A percentile compares a stretch with the other conserved stretches of the same genome.
Conservation (phyloP, 2,113 vertebrate species). For the Irena cyanogastra region DNA sequence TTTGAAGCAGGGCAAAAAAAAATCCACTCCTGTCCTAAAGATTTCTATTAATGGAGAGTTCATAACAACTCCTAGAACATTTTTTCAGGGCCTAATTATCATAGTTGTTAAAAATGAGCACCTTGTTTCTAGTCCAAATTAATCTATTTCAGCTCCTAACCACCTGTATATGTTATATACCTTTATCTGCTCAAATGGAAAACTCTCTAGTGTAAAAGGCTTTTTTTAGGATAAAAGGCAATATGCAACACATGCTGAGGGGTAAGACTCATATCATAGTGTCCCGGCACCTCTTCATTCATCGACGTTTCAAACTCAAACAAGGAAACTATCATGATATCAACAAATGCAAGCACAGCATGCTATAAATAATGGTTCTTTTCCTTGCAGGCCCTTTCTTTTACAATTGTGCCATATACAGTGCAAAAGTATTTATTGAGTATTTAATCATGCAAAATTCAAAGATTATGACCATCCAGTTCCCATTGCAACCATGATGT, state of each 20-base stretch:
- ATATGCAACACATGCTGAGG: background rate
- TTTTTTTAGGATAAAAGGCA: background rate
- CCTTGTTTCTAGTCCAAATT: background rate
- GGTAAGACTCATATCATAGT: background rate
- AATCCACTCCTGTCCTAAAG: background rate
- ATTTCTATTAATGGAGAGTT: slow-evolving; percentile 12
- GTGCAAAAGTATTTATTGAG: background rate
- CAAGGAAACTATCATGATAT: background rate
- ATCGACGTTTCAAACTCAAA: background rate
- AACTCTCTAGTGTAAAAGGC: background rate
- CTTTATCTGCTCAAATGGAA: background rate
- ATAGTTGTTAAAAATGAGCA: background rate
- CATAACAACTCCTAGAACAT: background rate
- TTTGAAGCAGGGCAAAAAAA: background rate
- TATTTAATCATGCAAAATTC: background rate
- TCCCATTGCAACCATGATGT: background rate
- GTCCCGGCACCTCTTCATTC: background rate
- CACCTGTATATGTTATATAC: background rate
- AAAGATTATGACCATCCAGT: background rate
- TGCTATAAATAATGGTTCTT: background rate
- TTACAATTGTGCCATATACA: background rate
- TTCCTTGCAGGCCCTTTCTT: background rate
- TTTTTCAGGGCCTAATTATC: slow-evolving; percentile 3
- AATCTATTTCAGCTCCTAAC: background rate
- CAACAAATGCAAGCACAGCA: background rate